Conservation (phyloP, 1,140 invertebrate species). For the Belonocnema kinseyi region DNA sequence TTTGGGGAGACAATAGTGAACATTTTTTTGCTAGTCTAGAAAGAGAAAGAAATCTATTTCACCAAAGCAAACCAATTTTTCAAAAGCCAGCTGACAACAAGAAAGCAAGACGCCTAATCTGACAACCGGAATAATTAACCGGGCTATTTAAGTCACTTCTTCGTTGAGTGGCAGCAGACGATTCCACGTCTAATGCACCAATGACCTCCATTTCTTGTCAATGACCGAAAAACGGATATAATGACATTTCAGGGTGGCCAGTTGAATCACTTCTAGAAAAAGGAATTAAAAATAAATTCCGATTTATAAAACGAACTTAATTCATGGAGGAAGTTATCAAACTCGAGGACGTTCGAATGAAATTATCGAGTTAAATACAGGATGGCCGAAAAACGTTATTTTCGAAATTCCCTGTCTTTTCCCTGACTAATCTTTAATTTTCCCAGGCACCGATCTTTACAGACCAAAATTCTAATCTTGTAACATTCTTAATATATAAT, state of each 20-base stretch:
- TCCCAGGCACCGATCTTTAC: too few relatives aligned
- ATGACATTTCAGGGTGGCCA: background rate
- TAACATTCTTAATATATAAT: too few relatives aligned
- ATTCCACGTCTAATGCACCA: conserved; percentile 35
- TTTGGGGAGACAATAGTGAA: conserved; percentile 1
- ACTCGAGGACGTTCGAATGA: too few relatives aligned
- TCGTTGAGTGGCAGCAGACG: conserved; percentile 41
- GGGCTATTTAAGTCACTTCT: conserved; percentile 54
- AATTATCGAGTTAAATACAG: too few relatives aligned
- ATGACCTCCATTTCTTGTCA: conserved; percentile 45
- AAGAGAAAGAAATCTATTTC: background rate
- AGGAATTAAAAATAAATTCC: too few relatives aligned
- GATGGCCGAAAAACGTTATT: too few relatives aligned
- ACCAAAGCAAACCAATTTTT: conserved; percentile 4
- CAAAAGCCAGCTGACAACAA: conserved; percentile 21
- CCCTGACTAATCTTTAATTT: too few relatives aligned
- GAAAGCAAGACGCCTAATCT: conserved; percentile 35
- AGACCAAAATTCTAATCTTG: too few relatives aligned
- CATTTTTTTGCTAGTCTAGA: background rate
- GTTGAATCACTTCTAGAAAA: too few relatives aligned
- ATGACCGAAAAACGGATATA: conserved; percentile 33
- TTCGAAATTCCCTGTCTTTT: too few relatives aligned
- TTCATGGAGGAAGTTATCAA: too few relatives aligned
- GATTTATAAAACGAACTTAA: too few relatives aligned
- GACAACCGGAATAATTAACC: conserved; percentile 51